phyloP scores from a whole-genome alignment of 2,888 invertebrate genomes.

The Alloplasta piceator region DNA sequence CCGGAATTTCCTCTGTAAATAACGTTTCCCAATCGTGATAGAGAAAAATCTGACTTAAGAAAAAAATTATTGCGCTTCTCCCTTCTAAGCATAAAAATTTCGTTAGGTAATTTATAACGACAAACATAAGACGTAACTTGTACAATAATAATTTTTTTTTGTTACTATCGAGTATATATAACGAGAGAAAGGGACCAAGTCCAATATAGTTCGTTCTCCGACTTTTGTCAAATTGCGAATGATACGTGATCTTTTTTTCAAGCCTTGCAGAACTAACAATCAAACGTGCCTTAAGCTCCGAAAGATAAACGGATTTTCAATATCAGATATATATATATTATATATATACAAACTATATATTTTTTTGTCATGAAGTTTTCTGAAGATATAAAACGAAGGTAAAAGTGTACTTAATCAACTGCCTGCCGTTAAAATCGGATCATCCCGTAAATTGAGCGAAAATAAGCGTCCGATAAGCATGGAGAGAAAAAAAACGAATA shows the following conservation, averaged over 20 bases:
- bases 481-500: too few species aligned
- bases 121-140: slow-evolving; percentile 19
- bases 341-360: slow-evolving; percentile 6
- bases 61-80: too few species aligned
- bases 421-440: slow-evolving; percentile 40
- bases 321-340: slow-evolving; percentile 22
- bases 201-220: slow-evolving; percentile 12
- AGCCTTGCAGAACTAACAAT: slow-evolving; percentile 44
- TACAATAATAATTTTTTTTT: slow-evolving; percentile 38
- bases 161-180: slow-evolving; percentile 7
- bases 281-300: slow-evolving; percentile 50
- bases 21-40: too few species aligned
- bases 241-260: slow-evolving; percentile 13
- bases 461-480: slow-evolving; percentile 17
- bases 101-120: slow-evolving; percentile 61
- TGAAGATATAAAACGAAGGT: slow-evolving; percentile 26
- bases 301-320: too few species aligned
- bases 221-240: slow-evolving; percentile 3
- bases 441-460: slow-evolving; percentile 16
- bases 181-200: slow-evolving; percentile 16
- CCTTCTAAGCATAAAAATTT: slow-evolving; percentile 49
- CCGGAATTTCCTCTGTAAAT: slow-evolving; percentile 60
- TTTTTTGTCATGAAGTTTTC: slow-evolving; percentile 37
- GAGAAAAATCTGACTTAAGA: too few species aligned
- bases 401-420: slow-evolving; percentile 50